phyloP scores from a whole-genome alignment of 2,797 vertebrate species.

The Amblyraja radiata region DNA sequence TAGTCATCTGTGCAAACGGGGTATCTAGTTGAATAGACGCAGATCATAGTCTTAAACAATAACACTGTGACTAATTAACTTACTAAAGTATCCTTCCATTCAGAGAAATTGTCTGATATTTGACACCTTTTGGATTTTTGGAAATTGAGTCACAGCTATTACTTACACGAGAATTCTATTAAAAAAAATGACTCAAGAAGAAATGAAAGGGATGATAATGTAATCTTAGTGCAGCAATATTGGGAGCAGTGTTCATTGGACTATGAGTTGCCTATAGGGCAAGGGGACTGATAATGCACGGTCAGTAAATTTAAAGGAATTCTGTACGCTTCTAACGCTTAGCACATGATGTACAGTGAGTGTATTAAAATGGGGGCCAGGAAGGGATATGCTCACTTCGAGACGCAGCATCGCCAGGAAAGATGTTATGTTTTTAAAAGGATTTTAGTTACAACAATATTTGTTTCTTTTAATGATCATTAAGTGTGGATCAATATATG shows the following conservation, averaged over 20 bases:
- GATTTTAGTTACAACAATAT: background rate
- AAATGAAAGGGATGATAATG: background rate
- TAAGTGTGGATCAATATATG: background rate
- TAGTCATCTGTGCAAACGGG: background rate
- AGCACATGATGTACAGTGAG: background rate
- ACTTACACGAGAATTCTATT: background rate
- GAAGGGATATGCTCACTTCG: background rate
- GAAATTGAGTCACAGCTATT: background rate
- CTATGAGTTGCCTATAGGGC: background rate
- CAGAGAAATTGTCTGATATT: background rate
- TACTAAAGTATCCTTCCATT: background rate
- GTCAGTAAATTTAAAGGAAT: constrained; percentile 14
- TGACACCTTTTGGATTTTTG: background rate
- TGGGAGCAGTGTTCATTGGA: background rate
- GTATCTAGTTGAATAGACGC: background rate
- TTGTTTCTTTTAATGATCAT: background rate
- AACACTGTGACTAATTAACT: background rate
- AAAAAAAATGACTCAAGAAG: background rate
- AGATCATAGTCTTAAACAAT: background rate
- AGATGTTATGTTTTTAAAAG: background rate
- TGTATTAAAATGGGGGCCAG: background rate
- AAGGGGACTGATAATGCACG: background rate
- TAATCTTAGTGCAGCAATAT: background rate
- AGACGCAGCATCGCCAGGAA: background rate
- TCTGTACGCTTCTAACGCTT: background rate